Conservation (phyloP, 2,797 vertebrate species). For the Chloroceryle inda region DNA sequence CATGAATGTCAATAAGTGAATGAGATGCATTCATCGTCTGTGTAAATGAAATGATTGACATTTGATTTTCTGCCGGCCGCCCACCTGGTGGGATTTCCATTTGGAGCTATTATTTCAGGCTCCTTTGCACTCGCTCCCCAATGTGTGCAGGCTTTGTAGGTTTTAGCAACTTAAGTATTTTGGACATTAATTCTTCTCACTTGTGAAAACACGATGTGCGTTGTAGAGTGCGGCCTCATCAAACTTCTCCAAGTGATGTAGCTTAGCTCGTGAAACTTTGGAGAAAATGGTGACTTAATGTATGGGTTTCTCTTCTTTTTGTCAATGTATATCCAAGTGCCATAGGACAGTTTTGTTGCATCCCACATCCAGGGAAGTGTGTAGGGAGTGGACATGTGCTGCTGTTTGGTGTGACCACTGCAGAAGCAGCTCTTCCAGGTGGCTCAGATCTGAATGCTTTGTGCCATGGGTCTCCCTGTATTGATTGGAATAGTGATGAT, state of each 20-base stretch:
- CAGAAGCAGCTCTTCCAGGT: not conserved
- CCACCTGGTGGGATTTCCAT: slow-evolving; percentile 8
- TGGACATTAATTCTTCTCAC: slow-evolving; percentile 56
- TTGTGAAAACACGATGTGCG: slow-evolving; percentile 53
- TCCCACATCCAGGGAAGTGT: not conserved
- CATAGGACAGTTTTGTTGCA: not conserved
- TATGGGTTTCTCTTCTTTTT: not conserved
- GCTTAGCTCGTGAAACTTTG: not conserved
- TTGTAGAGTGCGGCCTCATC: not conserved
- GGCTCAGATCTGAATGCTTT: fast-evolving
- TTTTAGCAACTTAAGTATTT: slow-evolving; percentile 2
- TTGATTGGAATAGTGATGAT: not conserved
- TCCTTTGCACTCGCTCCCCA: not conserved
- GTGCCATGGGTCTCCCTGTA: not conserved
- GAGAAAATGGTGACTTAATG: not conserved
- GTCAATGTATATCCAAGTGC: not conserved
- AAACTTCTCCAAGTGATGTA: not conserved
- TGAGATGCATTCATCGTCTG: not conserved
- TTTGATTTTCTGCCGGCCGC: not conserved
- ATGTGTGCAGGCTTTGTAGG: not conserved
- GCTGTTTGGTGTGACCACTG: not conserved
- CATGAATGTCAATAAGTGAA: slow-evolving; percentile 13
- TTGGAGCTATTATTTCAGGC: slow-evolving; percentile 7
- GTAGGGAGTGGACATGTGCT: not conserved
- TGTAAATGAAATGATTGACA: slow-evolving; percentile 35